Conservation (phyloP, 2,797 vertebrate genomes). For the Bradypodion pumilum region DNA sequence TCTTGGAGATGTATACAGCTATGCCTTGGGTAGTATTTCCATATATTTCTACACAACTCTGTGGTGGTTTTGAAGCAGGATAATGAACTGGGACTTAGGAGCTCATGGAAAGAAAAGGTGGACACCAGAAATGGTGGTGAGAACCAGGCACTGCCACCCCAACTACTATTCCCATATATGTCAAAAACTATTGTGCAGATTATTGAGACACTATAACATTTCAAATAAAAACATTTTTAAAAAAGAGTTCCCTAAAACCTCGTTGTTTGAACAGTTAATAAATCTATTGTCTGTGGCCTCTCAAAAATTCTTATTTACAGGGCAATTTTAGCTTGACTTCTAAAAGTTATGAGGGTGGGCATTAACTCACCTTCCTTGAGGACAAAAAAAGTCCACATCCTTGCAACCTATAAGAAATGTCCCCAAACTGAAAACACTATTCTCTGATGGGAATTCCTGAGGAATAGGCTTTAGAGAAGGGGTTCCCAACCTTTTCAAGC, state of each 20-base stretch:
- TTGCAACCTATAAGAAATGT: background rate
- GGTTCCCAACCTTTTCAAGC: too few species aligned
- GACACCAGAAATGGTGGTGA: too few species aligned
- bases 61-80: too few species aligned
- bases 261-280: background rate
- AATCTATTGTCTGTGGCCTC: background rate
- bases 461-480: background rate
- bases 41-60: too few species aligned
- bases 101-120: too few species aligned
- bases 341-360: background rate
- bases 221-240: background rate
- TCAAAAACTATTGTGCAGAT: background rate
- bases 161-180: too few species aligned
- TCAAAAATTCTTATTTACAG: background rate
- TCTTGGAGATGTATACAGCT: too few species aligned
- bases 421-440: too few species aligned
- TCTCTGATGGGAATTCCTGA: background rate
- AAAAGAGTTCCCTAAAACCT: background rate
- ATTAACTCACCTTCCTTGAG: background rate
- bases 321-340: background rate
- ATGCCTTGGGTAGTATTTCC: too few species aligned
- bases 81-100: too few species aligned
- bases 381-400: background rate
- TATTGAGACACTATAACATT: background rate
- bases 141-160: too few species aligned